Conservation (phyloP, 2,113 vertebrate genomes). For the Puntigrus tetrazona region DNA sequence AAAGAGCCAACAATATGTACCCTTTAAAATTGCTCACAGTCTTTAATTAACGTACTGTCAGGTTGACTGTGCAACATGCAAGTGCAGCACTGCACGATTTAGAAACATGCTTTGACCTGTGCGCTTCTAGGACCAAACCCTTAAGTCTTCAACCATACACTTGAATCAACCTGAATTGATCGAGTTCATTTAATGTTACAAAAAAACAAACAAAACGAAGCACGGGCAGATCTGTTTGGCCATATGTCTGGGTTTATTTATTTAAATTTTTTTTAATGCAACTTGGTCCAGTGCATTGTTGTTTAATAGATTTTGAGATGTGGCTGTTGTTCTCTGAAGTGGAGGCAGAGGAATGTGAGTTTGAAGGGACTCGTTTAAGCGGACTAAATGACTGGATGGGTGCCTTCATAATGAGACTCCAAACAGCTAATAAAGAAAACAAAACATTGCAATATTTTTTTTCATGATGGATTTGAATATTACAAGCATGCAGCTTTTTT, state of each 20-base stretch:
- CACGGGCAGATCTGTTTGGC: not conserved
- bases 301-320: not conserved
- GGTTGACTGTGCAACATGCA: not conserved
- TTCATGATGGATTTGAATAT: too few relatives aligned
- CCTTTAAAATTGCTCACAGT: not conserved
- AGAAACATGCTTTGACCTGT: not conserved
- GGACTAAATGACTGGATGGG: not conserved
- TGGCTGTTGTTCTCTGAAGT: not conserved
- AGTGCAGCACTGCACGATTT: not conserved
- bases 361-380: not conserved
- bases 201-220: not conserved
- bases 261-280: too few relatives aligned
- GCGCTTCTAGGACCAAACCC: not conserved
- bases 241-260: too few relatives aligned
- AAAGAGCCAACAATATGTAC: not conserved
- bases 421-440: too few relatives aligned
- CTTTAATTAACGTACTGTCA: not conserved
- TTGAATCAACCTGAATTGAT: not conserved
- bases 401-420: too few relatives aligned
- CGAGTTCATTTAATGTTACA: not conserved
- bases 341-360: not conserved
- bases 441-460: too few relatives aligned
- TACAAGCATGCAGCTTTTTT: too few relatives aligned
- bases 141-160: not conserved
- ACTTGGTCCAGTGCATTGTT: not conserved